Conservation (phyloP, 2,113 vertebrate genomes). For the Tetrax tetrax region DNA sequence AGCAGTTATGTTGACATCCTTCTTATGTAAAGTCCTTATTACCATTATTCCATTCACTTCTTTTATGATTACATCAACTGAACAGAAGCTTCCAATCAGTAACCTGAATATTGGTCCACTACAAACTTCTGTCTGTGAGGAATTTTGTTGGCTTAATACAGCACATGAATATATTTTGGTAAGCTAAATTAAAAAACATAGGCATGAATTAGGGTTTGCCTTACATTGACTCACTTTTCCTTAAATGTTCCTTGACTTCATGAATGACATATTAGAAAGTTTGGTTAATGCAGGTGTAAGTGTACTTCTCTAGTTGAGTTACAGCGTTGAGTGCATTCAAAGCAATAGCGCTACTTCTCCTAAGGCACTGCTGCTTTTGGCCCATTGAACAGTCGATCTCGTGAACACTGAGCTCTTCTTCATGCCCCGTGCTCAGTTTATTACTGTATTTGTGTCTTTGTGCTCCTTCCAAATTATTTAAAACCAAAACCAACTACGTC, state of each 20-base stretch:
- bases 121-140: neutral
- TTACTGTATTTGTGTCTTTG: neutral
- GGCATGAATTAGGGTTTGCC: neutral
- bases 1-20: neutral
- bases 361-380: neutral
- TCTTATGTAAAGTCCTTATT: neutral
- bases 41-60: neutral
- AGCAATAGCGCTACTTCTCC: neutral
- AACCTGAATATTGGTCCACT: neutral
- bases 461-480: neutral
- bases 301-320: neutral
- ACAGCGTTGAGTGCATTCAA: neutral
- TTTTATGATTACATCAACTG: neutral
- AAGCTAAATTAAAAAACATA: neutral
- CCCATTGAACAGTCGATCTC: neutral
- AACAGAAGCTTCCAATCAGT: neutral
- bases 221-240: neutral
- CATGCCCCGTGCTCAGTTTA: neutral
- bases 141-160: neutral
- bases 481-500: neutral
- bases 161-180: neutral
- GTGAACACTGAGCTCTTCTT: neutral
- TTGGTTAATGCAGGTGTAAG: neutral
- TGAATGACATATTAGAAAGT: neutral
- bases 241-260: neutral